Base-by-base conservation (phyloP, 2,113 vertebrate species). In the Cyprichromis sp. region DNA sequence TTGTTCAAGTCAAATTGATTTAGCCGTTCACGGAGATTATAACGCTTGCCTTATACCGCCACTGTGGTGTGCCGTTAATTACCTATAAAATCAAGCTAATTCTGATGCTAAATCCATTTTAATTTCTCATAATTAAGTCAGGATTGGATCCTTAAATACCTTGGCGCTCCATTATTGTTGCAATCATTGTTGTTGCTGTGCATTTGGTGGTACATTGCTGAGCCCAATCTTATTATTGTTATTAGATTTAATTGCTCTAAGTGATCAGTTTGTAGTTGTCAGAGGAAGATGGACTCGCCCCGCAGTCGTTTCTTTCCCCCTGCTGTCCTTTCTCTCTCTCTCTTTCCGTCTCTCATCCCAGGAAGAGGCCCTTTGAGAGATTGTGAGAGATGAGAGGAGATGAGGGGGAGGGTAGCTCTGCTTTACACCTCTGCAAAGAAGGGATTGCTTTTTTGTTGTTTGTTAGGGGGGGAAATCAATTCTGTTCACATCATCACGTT, bases 21-120 rank as follows among this genome's bases (percentile, higher is more conserved):
- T 95, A 94, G 95, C 94, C 71, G 95, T 95, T 96, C 95, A 88
- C 81, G 82, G 94, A 96, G 95, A 96, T 96, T 96, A 96, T 91
- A 92, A 89, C 85, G 88, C 94, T 85, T 82, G 94, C 91, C 94
- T 93, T 96, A 94, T 94, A 91, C 91, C 68, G 92, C 93, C 92
- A 90, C 94, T 88, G 93, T 93, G 94, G 91, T 88, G 91, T 88
- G 93, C 93, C 80, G 95, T 95, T 97, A 97, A 97, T 97, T 97
- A 97, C 95, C 96, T 95, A 96, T 96, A 96, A 96, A 96, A 96
- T 97, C 95, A 95, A 95, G 95, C 96, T 96, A 96, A 96, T 97
- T 96, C 95, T 90, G 95, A 97, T 95, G 95, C 95, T 96, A 96
- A 97, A 96, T 95, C 96, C 95, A 95, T 96, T 96, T 96, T 96